phyloP scores from a whole-genome alignment of 2,888 invertebrate species.

The Leucozona laternaria region DNA sequence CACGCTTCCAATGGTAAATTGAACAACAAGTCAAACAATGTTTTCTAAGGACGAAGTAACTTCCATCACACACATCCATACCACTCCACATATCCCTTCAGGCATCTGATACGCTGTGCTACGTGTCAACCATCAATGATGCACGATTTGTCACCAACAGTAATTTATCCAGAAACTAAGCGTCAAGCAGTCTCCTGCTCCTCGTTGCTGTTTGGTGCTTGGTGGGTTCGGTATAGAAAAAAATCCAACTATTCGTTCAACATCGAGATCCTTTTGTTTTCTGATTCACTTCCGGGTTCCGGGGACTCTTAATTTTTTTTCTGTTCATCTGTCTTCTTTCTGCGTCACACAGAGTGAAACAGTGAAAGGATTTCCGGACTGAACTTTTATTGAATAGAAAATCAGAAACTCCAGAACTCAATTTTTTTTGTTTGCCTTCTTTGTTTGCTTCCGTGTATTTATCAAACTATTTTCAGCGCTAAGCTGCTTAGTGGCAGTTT shows the following conservation, averaged over 20 bases:
- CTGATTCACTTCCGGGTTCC: constrained; percentile 62
- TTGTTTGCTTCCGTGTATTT: constrained; percentile 38
- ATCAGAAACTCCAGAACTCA: constrained; percentile 5
- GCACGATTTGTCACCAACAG: constrained; percentile 73
- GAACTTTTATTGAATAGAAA: constrained; percentile 72
- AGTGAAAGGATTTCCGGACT: constrained; percentile 71
- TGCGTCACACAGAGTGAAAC: not conserved
- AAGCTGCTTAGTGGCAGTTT: constrained; percentile 72
- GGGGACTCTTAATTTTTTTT: constrained; percentile 36
- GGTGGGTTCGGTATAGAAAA: no score
- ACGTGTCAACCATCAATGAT: constrained; percentile 68
- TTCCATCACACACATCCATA: constrained; percentile 4
- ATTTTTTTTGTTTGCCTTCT: no score
- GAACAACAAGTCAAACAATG: constrained; percentile 69
- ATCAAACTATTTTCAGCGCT: constrained; percentile 59
- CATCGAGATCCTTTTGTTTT: constrained; percentile 65
- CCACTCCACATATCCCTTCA: constrained; percentile 8
- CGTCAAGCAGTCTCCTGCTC: constrained; percentile 40
- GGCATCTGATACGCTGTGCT: constrained; percentile 17
- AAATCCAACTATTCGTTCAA: constrained; percentile 38
- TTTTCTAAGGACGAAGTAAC: constrained; percentile 45
- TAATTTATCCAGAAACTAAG: constrained; percentile 64
- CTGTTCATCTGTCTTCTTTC: constrained; percentile 49
- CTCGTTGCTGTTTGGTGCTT: no score
- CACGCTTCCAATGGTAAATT: not conserved